Evolutionary conservation across 2,797 vertebrate genomes (phyloP).

Genomic region (Amblyraja radiata): DNA sequence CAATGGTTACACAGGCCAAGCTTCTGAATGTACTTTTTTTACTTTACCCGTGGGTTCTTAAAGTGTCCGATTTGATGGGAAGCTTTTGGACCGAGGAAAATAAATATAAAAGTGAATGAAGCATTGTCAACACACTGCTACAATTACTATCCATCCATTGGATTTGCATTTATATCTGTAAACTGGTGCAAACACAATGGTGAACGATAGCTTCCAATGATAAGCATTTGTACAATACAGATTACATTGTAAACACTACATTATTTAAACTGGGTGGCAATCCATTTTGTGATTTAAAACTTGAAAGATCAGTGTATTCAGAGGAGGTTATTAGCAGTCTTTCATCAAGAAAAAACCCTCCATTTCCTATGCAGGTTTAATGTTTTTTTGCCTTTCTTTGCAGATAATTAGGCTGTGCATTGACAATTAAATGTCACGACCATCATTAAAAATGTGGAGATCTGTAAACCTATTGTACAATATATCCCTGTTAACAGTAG

Average conservation of each 20-base stretch:
- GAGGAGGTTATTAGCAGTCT: not conserved
- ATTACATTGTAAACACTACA: conserved; percentile 1
- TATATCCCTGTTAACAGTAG: not conserved
- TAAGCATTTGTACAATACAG: not conserved
- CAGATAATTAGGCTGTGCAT: not conserved
- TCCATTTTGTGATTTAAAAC: not conserved
- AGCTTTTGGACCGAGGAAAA: not conserved
- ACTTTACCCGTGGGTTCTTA: not conserved
- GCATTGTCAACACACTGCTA: not conserved
- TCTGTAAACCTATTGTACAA: not conserved
- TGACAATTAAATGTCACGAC: not conserved
- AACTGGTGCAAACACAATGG: not conserved
- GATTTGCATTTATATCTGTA: not conserved
- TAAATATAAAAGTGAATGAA: not conserved
- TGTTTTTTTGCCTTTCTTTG: not conserved
- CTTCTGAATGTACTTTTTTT: not conserved
- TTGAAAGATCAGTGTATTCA: not conserved
- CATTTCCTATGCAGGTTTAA: not conserved
- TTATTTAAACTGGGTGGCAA: not conserved
- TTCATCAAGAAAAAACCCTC: no score
- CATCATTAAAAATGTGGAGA: not conserved
- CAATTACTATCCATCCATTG: not conserved
- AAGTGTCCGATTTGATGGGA: not conserved
- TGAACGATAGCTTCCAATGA: not conserved
- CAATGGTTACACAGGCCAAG: not conserved